phyloP scores from a whole-genome alignment of 2,797 vertebrate genomes.

The Hoplostethus atlanticus region DNA sequence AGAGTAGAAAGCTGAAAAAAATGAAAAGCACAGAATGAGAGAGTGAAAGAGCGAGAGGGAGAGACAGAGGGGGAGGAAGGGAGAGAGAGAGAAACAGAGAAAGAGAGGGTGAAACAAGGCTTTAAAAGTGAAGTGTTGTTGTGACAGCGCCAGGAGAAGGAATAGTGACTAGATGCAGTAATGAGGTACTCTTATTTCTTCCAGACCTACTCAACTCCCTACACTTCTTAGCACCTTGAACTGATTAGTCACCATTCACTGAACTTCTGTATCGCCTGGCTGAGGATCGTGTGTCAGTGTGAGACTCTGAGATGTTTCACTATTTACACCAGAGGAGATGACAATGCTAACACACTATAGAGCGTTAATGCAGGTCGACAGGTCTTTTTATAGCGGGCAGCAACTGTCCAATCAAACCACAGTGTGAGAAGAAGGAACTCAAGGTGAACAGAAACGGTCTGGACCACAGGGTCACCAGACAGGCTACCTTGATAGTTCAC shows the following conservation, averaged over 20 bases:
- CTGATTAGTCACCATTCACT: constrained; percentile 67
- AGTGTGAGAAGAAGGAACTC: background rate
- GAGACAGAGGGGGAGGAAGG: background rate
- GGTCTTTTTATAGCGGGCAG: background rate
- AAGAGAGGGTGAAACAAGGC: constrained; percentile 41
- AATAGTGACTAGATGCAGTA: constrained; percentile 66
- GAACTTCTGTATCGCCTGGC: constrained; percentile 35
- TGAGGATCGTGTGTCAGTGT: constrained; percentile 44
- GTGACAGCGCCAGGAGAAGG: constrained; percentile 65
- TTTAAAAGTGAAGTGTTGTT: constrained; percentile 56
- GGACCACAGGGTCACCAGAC: background rate
- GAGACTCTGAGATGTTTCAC: constrained; percentile 10
- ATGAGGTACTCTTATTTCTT: constrained; percentile 64
- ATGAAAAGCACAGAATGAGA: constrained; percentile 43
- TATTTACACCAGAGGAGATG: constrained; percentile 8
- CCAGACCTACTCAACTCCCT: constrained; percentile 47
- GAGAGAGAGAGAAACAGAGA: constrained; percentile 23
- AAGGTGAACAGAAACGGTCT: background rate
- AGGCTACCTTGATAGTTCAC: constrained; percentile 18
- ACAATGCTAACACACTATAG: background rate
- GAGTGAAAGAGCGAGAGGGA: constrained; percentile 1
- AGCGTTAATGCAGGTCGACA: background rate
- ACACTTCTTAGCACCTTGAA: constrained; percentile 61
- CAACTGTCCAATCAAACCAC: background rate
- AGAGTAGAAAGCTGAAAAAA: constrained; percentile 34